Evolutionary conservation across 2,113 vertebrate genomes (phyloP).

Genomic region (Apus apus): DNA sequence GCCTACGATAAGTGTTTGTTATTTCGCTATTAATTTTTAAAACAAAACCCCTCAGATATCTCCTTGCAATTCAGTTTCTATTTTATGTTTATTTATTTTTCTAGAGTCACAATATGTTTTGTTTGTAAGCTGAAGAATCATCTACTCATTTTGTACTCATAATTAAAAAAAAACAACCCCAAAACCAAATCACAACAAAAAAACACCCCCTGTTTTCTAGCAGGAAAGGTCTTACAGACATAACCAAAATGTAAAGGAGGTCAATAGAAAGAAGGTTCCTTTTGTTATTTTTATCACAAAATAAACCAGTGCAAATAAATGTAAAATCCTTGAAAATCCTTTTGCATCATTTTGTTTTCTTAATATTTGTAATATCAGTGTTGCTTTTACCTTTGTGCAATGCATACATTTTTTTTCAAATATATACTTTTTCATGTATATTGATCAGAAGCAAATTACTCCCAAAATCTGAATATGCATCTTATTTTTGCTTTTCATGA

Average conservation of each 20-base stretch:
- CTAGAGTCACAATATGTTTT: background rate
- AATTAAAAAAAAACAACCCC: background rate
- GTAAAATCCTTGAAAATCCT: background rate
- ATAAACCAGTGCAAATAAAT: background rate
- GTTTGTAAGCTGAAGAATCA: background rate
- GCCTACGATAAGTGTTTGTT: background rate
- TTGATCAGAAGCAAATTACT: background rate
- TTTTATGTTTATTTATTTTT: background rate
- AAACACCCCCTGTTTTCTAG: background rate
- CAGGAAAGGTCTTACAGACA: background rate
- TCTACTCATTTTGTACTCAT: background rate
- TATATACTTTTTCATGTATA: background rate
- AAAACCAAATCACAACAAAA: too few relatives aligned
- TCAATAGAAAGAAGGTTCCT: background rate
- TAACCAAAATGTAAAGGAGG: background rate
- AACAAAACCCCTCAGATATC: background rate
- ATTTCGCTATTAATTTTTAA: background rate
- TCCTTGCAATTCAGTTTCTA: background rate
- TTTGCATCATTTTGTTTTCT: background rate
- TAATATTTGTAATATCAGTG: background rate
- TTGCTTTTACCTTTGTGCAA: background rate
- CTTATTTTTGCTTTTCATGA: background rate
- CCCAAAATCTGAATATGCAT: background rate
- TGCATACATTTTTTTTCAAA: background rate
- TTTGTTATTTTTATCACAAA: background rate